Evolutionary conservation across 2,888 invertebrate species (phyloP), one percentile per base, ranked within the genome.

Genomic region (Polietes domitor): DNA sequence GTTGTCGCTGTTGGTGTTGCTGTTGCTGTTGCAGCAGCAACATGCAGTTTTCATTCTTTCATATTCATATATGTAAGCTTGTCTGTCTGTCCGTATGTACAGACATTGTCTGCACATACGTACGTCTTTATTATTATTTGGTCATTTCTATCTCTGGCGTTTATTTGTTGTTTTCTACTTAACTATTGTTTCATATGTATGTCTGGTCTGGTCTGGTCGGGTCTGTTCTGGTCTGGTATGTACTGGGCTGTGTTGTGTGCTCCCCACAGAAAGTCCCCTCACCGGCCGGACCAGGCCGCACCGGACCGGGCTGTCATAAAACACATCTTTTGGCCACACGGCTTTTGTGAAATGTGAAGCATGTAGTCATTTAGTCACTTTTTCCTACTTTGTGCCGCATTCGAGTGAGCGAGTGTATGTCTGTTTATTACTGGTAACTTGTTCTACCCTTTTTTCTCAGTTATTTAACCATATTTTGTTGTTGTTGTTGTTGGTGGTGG

Each of bases 351-450:
- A 70, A 80, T 77, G 71, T 77, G 55, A 83, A 77, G 70, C 83
- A 83, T 83, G 83, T 83, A 80, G 61, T 71, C 63, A 74, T 77
- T 70, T 21, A 73, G 68, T 32, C 24, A 79, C 58, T 41, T 26
- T 65, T 50, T 61, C 50, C 50, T 71, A 77, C 63, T 80, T 63
- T 72, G 58, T 26, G 26, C 7, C 26, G 6, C 53, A 24, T 12
- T 28, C 24, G 63, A 63, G 37, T 10, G 37, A 17, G 37, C 7
- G 61, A n/a, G n/a, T 28, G 28, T n/a, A 7, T 47, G 15, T 28
- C 15, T 24, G 68, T 43, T 68, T 68, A 68, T 80, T 72, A 78
- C 37, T 37, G 41, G 63, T 76, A 84, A 81, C 84, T 81, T 84
- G 84, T 81, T 81, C 58, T 78, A 78, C 75, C 75, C 75, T 53